phyloP scores from a whole-genome alignment of 2,888 invertebrate species.

The Flexamia atlantica region DNA sequence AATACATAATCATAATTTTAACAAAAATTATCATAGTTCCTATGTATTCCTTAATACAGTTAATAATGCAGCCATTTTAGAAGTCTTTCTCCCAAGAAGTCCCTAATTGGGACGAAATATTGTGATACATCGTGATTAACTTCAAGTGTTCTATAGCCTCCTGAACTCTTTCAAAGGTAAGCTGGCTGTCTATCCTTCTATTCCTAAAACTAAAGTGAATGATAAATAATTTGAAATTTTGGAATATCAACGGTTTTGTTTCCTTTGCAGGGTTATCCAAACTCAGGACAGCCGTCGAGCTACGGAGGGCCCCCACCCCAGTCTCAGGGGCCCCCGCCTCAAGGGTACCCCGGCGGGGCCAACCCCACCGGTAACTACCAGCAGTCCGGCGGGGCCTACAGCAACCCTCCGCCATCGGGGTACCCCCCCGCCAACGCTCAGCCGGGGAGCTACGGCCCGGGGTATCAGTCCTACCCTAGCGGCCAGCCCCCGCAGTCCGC shows the following conservation, averaged over 20 bases:
- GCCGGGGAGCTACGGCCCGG: constrained; percentile 67
- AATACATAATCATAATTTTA: too few species aligned
- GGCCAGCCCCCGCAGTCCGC: constrained; percentile 66
- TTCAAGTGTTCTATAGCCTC: too few species aligned
- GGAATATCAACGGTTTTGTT: not conserved
- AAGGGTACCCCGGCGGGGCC: constrained; percentile 73
- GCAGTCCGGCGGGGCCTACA: constrained; percentile 58
- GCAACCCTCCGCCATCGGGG: constrained; percentile 58
- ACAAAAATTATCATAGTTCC: too few species aligned
- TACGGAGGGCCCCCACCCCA: constrained; percentile 70
- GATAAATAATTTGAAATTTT: too few species aligned
- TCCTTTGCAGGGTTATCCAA: constrained; percentile 66
- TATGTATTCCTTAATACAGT: too few species aligned
- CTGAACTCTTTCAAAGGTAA: too few species aligned
- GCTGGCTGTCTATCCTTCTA: too few species aligned
- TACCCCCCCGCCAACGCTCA: constrained; percentile 74
- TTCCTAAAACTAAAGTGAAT: too few species aligned
- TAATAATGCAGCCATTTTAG: too few species aligned
- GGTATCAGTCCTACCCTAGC: constrained; percentile 46
- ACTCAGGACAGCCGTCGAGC: constrained; percentile 69
- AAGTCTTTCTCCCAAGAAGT: too few species aligned
- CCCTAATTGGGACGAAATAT: too few species aligned
- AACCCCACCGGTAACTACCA: constrained; percentile 60
- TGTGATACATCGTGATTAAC: too few species aligned
- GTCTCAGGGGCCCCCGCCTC: constrained; percentile 73